phyloP scores from a whole-genome alignment of 2,797 vertebrate genomes.

The Saxicola maurus region DNA sequence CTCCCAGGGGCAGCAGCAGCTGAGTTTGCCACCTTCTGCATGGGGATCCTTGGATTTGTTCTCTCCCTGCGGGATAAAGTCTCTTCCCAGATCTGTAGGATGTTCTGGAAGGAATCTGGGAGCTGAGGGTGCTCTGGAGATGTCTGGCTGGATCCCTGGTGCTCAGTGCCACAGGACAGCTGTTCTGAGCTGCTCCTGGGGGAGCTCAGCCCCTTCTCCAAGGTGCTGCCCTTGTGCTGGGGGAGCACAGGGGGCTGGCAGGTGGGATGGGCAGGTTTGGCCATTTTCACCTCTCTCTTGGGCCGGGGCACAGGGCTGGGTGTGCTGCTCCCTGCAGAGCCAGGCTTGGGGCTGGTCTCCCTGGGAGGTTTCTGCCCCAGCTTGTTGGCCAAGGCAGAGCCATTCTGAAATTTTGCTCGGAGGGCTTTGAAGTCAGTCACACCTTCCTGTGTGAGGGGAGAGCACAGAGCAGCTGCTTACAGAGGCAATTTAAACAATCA shows the following conservation, averaged over 20 bases:
- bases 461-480: background rate
- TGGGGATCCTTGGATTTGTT: background rate
- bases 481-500: background rate
- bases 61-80: background rate
- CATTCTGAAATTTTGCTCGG: constrained; percentile 86
- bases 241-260: background rate
- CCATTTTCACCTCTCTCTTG: background rate
- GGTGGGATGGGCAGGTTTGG: background rate
- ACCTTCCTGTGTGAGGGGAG: constrained; percentile 70
- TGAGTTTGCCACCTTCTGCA: background rate
- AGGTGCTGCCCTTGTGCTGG: fast-evolving
- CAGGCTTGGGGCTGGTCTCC: background rate
- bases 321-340: background rate
- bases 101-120: constrained; percentile 30
- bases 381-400: constrained; percentile 3
- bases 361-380: background rate
- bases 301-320: background rate
- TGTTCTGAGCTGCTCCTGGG: background rate
- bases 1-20: background rate
- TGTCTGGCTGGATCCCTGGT: background rate
- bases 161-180: background rate
- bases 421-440: constrained; percentile 82
- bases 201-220: fast-evolving
- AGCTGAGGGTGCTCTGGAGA: background rate
- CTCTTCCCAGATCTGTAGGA: constrained; percentile 65